Percentiles rank a stretch among this genome's conserved stretches.
Conservation (phyloP, 30 jellyfish, hydroid and myxozoan genomes). For the Morbakka virulenta region DNA sequence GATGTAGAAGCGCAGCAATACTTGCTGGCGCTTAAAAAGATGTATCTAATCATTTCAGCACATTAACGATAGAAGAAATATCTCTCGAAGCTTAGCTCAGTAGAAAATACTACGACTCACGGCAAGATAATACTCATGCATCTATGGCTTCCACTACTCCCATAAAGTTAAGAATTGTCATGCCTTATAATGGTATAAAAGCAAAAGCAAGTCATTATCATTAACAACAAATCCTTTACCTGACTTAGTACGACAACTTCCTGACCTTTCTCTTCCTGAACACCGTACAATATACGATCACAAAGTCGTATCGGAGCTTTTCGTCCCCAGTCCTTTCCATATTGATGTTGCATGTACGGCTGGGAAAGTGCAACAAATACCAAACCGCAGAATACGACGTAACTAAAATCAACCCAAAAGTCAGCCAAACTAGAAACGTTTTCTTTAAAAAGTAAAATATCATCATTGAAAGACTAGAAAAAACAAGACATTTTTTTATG, state of each 20-base stretch:
- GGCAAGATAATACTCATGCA: too few species aligned
- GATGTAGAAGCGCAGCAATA: too few species aligned
- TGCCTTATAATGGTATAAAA: too few species aligned
- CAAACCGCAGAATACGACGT: slow-evolving; percentile 70
- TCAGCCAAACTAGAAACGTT: neutral
- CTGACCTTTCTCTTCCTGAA: slow-evolving; percentile 44
- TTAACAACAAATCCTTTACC: slow-evolving; percentile 1
- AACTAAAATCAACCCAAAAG: slow-evolving; percentile 1
- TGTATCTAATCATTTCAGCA: too few species aligned
- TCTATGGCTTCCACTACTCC: too few species aligned
- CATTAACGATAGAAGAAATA: too few species aligned
- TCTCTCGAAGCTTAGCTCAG: too few species aligned
- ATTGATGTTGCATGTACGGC: slow-evolving; percentile 74
- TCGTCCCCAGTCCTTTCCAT: slow-evolving; percentile 73
- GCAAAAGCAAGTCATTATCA: too few species aligned
- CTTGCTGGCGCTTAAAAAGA: too few species aligned
- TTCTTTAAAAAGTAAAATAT: neutral
- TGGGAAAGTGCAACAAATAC: slow-evolving; percentile 71
- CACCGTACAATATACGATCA: slow-evolving; percentile 61
- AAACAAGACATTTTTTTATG: too few species aligned
- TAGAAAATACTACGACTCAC: too few species aligned
- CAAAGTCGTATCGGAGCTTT: slow-evolving; percentile 69
- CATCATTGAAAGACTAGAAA: neutral
- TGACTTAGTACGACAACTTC: slow-evolving; percentile 71
- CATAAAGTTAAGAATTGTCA: too few species aligned